Conservation (phyloP, 2,113 vertebrate species). For the Mobula birostris region DNA sequence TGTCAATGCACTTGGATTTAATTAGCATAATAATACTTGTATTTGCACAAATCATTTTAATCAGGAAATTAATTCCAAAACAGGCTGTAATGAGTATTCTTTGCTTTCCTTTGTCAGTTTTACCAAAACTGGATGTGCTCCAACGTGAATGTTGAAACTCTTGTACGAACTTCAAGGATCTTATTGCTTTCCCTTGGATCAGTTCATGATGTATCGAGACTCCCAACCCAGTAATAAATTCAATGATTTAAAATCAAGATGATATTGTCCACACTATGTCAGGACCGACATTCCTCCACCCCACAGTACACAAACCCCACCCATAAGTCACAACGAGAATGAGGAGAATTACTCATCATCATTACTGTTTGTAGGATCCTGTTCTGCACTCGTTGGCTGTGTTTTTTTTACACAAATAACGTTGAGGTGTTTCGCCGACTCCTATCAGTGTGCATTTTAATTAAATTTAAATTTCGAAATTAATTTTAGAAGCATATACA, state of each 20-base stretch:
- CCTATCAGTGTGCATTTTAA: too few relatives aligned
- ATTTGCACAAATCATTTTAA: too few relatives aligned
- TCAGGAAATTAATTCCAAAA: background rate
- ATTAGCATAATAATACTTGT: background rate
- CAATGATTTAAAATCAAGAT: background rate
- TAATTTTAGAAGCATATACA: too few relatives aligned
- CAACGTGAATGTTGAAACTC: background rate
- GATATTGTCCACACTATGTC: background rate
- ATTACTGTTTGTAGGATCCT: too few relatives aligned
- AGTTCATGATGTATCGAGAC: background rate
- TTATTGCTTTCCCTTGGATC: background rate
- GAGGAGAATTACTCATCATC: too few relatives aligned
- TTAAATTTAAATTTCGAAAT: too few relatives aligned
- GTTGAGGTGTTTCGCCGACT: too few relatives aligned
- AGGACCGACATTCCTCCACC: too few relatives aligned
- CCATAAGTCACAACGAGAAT: too few relatives aligned
- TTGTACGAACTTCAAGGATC: background rate
- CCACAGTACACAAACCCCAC: too few relatives aligned
- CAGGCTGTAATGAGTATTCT: background rate
- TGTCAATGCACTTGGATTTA: background rate
- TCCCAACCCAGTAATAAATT: background rate
- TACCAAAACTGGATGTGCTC: background rate
- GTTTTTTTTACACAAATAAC: too few relatives aligned
- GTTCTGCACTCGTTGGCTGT: too few relatives aligned
- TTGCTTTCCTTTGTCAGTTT: background rate